Conservation (phyloP, 2,888 invertebrate species). For the Polymixis lichenea region DNA sequence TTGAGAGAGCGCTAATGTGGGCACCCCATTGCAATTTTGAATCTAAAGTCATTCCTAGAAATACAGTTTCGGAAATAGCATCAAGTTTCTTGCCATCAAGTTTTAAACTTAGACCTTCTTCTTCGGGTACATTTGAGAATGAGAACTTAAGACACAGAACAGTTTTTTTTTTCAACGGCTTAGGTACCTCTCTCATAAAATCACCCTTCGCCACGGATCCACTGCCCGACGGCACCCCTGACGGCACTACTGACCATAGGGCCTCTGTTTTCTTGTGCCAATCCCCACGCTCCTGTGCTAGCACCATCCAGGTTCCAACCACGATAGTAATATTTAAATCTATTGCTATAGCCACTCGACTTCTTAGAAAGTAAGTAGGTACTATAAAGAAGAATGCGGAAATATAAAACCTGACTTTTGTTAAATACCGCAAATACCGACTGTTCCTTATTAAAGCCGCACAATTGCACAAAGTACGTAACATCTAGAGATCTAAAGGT, state of each 20-base stretch:
- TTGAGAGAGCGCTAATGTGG: too few species aligned
- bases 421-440: conserved; percentile 23
- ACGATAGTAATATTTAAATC: neutral
- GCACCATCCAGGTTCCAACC: neutral
- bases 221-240: neutral
- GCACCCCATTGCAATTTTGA: too few species aligned
- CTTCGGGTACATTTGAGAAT: too few species aligned
- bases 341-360: neutral
- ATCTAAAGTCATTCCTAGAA: too few species aligned
- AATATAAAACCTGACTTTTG: conserved; percentile 30
- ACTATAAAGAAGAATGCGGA: conserved; percentile 15
- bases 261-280: neutral
- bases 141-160: too few species aligned
- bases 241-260: neutral
- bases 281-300: neutral
- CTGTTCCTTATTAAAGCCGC: conserved; percentile 7
- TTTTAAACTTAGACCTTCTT: too few species aligned
- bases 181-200: too few species aligned
- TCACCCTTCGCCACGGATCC: too few species aligned
- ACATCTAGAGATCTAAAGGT: conserved; percentile 38
- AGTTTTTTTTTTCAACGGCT: too few species aligned
- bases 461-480: conserved; percentile 30
- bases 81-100: too few species aligned
- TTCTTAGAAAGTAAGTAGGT: neutral
- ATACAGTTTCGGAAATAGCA: too few species aligned